Conservation (phyloP, 1,140 invertebrate genomes). For the Penaeus japonicus region DNA sequence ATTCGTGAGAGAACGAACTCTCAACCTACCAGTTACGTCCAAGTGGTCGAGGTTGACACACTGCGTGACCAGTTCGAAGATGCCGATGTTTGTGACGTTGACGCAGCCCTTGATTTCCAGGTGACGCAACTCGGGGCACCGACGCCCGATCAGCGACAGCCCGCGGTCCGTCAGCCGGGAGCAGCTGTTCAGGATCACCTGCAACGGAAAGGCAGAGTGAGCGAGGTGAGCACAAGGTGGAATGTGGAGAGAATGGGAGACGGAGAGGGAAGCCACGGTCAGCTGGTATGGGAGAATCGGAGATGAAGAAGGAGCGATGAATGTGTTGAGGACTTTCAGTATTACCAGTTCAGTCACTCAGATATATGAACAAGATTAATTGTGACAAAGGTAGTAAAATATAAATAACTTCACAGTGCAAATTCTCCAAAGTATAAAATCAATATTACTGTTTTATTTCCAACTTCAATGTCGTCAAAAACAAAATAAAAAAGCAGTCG, state of each 20-base stretch:
- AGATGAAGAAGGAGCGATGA: too few species aligned
- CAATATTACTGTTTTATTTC: too few species aligned
- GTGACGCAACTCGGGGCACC: constrained; percentile 77
- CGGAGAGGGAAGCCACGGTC: not conserved
- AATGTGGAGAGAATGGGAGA: too few species aligned
- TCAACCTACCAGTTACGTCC: constrained; percentile 74
- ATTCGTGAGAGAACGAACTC: too few species aligned
- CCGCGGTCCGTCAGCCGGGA: constrained; percentile 79
- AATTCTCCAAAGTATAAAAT: too few species aligned
- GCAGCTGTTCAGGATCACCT: constrained; percentile 76
- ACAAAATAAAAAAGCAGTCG: too few species aligned
- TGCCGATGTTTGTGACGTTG: constrained; percentile 73
- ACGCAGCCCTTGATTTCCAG: constrained; percentile 76
- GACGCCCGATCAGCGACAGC: constrained; percentile 72
- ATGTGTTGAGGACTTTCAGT: too few species aligned
- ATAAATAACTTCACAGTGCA: too few species aligned
- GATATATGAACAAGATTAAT: too few species aligned
- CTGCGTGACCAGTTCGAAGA: constrained; percentile 73
- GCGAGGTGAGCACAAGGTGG: not conserved
- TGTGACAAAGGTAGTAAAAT: too few species aligned
- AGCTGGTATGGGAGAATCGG: not conserved
- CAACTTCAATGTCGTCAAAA: too few species aligned
- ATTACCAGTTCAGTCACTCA: too few species aligned
- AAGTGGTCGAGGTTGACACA: constrained; percentile 77
- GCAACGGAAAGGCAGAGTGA: constrained; percentile 65